phyloP scores from a whole-genome alignment of 2,113 vertebrate genomes.

The Ctenodactylus gundi region DNA sequence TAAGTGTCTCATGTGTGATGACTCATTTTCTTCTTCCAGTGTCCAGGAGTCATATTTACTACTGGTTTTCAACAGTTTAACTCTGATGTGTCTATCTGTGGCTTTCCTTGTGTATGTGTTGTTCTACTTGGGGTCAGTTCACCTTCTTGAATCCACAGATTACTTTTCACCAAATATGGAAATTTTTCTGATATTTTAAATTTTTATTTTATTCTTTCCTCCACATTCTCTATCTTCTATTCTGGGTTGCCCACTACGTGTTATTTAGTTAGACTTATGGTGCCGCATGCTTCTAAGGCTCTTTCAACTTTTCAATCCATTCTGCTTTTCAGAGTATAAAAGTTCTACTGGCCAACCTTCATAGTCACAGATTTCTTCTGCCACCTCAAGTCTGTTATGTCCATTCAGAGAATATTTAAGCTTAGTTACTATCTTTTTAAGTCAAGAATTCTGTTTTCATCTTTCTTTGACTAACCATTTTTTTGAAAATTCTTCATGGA shows the following conservation, averaged over 20 bases:
- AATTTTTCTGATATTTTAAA: background rate
- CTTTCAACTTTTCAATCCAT: background rate
- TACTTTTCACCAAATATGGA: background rate
- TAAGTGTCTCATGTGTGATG: background rate
- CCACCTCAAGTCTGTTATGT: background rate
- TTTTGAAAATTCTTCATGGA: slow-evolving; percentile 1
- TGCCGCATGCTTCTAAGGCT: background rate
- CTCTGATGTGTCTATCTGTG: background rate
- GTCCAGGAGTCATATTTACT: background rate
- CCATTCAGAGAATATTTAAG: background rate
- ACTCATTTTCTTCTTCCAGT: background rate
- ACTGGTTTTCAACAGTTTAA: background rate
- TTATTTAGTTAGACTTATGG: background rate
- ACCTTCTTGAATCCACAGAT: background rate
- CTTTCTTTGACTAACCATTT: background rate
- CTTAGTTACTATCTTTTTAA: background rate
- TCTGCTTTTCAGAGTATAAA: background rate
- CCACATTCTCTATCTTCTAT: background rate
- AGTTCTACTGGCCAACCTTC: background rate
- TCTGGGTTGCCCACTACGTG: background rate
- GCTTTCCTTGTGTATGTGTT: no score
- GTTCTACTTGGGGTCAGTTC: background rate
- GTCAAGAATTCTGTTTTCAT: background rate
- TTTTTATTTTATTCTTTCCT: background rate
- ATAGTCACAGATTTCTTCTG: slow-evolving; percentile 3